phyloP scores from a whole-genome alignment of 2,113 vertebrate genomes.

The Tetrax tetrax region DNA sequence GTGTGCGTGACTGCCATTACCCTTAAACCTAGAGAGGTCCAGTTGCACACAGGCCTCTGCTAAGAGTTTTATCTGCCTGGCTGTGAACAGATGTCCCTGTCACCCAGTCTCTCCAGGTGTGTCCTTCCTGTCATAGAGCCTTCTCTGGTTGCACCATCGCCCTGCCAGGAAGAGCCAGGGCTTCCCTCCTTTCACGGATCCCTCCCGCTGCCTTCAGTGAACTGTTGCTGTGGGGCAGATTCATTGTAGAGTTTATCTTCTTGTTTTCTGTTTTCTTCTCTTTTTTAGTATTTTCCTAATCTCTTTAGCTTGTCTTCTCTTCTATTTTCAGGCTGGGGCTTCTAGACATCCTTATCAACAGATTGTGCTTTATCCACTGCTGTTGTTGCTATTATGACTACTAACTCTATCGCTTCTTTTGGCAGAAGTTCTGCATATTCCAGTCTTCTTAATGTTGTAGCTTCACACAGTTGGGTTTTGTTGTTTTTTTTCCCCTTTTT shows the following conservation, averaged over 20 bases:
- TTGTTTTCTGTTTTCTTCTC: not conserved
- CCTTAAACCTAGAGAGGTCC: not conserved
- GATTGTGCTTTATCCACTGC: not conserved
- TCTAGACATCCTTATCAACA: not conserved
- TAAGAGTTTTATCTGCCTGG: not conserved
- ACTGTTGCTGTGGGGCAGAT: not conserved
- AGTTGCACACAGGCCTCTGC: not conserved
- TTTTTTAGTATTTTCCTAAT: not conserved
- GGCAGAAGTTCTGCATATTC: not conserved
- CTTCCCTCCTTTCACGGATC: not conserved
- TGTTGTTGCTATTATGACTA: not conserved
- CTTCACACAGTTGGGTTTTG: not conserved
- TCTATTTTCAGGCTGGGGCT: not conserved
- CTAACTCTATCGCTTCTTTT: not conserved
- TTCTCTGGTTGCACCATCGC: not conserved
- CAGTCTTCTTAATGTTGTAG: not conserved
- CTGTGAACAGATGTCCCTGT: not conserved
- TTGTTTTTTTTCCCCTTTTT: accelerated
- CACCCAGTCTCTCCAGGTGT: not conserved
- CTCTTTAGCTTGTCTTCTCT: not conserved
- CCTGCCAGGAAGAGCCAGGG: not conserved
- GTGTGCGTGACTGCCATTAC: accelerated
- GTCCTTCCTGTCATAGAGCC: not conserved
- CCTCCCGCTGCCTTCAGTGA: accelerated
- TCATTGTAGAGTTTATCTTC: not conserved